Evolutionary conservation across 2,797 vertebrate species (phyloP).

Genomic region (Characodon lateralis): DNA sequence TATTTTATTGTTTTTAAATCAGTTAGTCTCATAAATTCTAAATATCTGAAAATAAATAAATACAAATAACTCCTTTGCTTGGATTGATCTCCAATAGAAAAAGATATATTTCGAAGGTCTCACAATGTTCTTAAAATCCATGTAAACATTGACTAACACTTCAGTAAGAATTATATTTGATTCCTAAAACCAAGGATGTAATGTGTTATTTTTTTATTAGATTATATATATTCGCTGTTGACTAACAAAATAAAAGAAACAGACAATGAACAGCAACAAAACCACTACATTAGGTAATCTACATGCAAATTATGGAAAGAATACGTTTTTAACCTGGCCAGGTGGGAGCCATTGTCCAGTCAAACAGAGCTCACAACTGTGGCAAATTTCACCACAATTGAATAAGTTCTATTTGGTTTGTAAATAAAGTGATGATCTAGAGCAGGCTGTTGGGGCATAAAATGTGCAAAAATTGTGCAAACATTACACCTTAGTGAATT

Average conservation of each 20-base stretch:
- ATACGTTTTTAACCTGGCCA: background rate
- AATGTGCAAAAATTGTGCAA: background rate
- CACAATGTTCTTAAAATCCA: background rate
- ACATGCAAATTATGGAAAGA: background rate
- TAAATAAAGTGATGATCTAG: background rate
- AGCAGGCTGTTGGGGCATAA: background rate
- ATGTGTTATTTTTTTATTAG: background rate
- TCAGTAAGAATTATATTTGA: background rate
- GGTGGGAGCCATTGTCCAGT: background rate
- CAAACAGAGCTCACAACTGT: background rate
- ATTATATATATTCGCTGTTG: background rate
- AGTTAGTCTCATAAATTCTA: background rate
- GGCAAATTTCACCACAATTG: background rate
- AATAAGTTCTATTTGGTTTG: background rate
- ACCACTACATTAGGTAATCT: background rate
- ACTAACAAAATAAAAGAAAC: background rate
- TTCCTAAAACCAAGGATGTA: background rate
- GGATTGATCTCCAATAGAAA: background rate
- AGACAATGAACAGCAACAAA: background rate
- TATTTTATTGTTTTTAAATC: background rate
- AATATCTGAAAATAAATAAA: background rate
- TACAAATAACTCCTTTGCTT: background rate
- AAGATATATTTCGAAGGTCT: background rate
- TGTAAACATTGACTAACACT: background rate
- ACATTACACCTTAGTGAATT: background rate